These are phyloP conservation scores for Terebella lapidaria DNA, from an alignment of 2,888 invertebrate genomes.

Conservation along the genomic window DNA sequence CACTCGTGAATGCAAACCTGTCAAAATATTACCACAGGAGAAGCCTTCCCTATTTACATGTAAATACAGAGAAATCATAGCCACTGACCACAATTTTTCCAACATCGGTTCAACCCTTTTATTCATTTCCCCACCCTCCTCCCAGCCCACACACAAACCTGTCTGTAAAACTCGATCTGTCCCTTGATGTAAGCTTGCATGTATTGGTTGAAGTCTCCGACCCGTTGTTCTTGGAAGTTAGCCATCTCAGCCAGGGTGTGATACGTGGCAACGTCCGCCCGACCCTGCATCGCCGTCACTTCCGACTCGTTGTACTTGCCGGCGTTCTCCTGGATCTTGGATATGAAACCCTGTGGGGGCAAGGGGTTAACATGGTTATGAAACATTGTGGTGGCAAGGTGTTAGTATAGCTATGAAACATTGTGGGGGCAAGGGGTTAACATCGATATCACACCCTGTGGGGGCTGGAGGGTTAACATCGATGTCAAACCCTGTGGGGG, in stretches of 20 bases:
- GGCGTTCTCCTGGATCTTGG: constrained; percentile 58
- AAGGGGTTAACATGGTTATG: too few species aligned
- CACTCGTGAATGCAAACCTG: too few species aligned
- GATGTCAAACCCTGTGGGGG: neutral
- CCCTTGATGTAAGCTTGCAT: constrained; percentile 81
- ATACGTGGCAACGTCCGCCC: constrained; percentile 88
- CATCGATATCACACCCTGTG: too few species aligned
- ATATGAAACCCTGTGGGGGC: constrained; percentile 23
- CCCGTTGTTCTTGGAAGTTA: constrained; percentile 84
- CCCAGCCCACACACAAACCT: constrained; percentile 54
- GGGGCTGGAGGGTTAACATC: neutral
- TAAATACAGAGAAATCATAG: too few species aligned
- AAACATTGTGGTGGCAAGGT: too few species aligned
- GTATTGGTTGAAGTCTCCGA: constrained; percentile 76
- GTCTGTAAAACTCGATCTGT: constrained; percentile 88
- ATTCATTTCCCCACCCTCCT: too few species aligned
- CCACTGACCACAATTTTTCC: too few species aligned
- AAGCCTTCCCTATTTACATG: too few species aligned
- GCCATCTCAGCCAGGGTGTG: constrained; percentile 89
- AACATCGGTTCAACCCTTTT: too few species aligned
- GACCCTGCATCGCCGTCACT: constrained; percentile 71
- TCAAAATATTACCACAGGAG: too few species aligned
- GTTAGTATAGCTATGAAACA: too few species aligned
- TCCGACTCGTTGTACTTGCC: constrained; percentile 78
- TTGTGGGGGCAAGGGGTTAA: too few species aligned